Evolutionary conservation across 92 coral and sea anemone species (phyloP).

Genomic region (Scolanthus callimorphus): DNA sequence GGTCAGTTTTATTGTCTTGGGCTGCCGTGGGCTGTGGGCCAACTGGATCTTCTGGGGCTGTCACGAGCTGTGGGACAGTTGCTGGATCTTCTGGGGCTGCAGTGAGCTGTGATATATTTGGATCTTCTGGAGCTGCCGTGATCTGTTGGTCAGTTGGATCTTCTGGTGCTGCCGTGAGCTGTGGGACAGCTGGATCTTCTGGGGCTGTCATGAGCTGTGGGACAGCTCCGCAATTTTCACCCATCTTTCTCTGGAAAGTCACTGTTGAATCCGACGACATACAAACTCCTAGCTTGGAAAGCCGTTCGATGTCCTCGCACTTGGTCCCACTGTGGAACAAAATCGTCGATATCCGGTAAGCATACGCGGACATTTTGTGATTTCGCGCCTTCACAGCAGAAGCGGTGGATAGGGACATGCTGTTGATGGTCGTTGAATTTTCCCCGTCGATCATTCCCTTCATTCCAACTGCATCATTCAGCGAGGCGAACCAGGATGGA

Average conservation of each 20-base stretch:
- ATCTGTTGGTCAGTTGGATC: neutral
- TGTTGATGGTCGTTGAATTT: slow-evolving; percentile 1
- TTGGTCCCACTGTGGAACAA: slow-evolving; percentile 30
- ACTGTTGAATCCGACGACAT: slow-evolving; percentile 19
- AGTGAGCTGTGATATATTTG: neutral
- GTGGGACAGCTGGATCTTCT: neutral
- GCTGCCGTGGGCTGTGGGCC: neutral
- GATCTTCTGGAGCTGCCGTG: neutral
- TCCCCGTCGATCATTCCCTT: neutral
- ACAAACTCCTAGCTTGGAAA: slow-evolving; percentile 20
- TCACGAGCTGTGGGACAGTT: neutral
- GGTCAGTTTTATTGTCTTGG: no score
- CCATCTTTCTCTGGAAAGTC: slow-evolving; percentile 15
- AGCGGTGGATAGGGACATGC: slow-evolving; percentile 30
- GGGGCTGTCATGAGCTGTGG: slow-evolving; percentile 11
- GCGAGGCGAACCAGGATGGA: slow-evolving; percentile 36
- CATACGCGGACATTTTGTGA: slow-evolving; percentile 25
- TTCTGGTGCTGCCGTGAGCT: neutral
- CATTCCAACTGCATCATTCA: slow-evolving; percentile 35
- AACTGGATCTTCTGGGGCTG: no score
- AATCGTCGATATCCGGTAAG: slow-evolving; percentile 29
- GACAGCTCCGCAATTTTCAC: slow-evolving; percentile 12
- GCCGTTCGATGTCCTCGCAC: slow-evolving; percentile 7
- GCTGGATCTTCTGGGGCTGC: neutral
- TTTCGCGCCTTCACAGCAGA: slow-evolving; percentile 24